These are phyloP conservation scores for Drosophila neoperkinsi DNA, from an alignment of 2,888 invertebrate genomes.

Conservation along the genomic window DNA sequence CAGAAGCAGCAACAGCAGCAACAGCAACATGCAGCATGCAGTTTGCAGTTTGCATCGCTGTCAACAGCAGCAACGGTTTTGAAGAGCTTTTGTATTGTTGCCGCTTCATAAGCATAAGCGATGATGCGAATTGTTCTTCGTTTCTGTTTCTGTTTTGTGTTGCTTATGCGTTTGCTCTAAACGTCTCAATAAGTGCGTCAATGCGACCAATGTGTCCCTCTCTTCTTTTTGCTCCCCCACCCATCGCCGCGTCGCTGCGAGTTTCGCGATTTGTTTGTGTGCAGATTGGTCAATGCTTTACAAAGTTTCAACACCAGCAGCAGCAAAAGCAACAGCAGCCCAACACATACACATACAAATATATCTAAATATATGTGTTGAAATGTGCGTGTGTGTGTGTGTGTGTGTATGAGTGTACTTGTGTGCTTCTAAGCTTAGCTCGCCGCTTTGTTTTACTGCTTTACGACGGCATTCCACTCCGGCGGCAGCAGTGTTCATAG, in stretches of 20 bases:
- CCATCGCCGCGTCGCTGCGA: slow-evolving; percentile 38
- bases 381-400: slow-evolving; percentile 3
- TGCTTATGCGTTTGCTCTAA: slow-evolving; percentile 41
- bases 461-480: slow-evolving; percentile 57
- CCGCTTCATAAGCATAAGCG: slow-evolving; percentile 49
- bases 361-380: background rate
- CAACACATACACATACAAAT: too few species aligned
- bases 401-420: slow-evolving; percentile 20
- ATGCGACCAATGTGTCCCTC: slow-evolving; percentile 29
- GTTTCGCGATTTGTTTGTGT: slow-evolving; percentile 67
- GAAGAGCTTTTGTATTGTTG: slow-evolving; percentile 30
- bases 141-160: slow-evolving; percentile 7
- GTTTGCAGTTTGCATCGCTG: slow-evolving; percentile 28
- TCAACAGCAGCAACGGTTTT: slow-evolving; percentile 32
- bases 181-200: slow-evolving; percentile 68
- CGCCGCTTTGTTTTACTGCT: slow-evolving; percentile 73
- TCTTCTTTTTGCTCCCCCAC: background rate
- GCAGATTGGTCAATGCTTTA: slow-evolving; percentile 51
- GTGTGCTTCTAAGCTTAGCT: slow-evolving; percentile 60
- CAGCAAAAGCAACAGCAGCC: background rate
- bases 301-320: slow-evolving; percentile 26
- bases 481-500: slow-evolving; percentile 39
- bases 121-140: slow-evolving; percentile 22
- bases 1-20: background rate
- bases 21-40: background rate